A percentile compares a stretch with the other conserved stretches of the same genome.
Conservation (phyloP, 2,113 vertebrate genomes). For the Micronycteris hirsuta region DNA sequence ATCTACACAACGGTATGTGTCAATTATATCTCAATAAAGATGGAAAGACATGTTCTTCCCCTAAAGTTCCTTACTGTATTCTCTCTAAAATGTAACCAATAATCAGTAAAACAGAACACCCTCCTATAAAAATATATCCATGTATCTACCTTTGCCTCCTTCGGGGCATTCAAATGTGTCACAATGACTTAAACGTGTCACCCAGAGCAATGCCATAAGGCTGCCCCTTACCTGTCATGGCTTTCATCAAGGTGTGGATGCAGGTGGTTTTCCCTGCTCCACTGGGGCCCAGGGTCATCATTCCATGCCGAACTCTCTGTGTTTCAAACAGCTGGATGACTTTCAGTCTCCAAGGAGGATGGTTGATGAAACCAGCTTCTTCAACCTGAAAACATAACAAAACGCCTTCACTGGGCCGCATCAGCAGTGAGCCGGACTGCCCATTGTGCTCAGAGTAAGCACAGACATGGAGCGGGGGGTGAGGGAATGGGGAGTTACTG, state of each 20-base stretch:
- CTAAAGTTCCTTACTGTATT: not conserved
- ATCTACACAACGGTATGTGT: not conserved
- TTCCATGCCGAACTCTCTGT: slow-evolving; percentile 92
- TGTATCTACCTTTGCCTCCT: not conserved
- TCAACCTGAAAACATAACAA: slow-evolving; percentile 85
- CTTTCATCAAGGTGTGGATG: slow-evolving; percentile 93
- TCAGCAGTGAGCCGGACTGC: not conserved
- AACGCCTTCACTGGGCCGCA: not conserved
- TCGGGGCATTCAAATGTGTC: not conserved
- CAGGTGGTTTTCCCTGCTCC: slow-evolving; percentile 95
- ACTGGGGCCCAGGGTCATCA: slow-evolving; percentile 97
- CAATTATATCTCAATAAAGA: not conserved
- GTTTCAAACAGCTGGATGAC: slow-evolving; percentile 96
- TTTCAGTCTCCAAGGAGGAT: slow-evolving; percentile 96
- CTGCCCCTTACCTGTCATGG: slow-evolving; percentile 88
- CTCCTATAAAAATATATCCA: not conserved
- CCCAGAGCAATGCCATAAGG: not conserved
- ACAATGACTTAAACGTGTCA: not conserved
- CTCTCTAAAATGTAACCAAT: not conserved
- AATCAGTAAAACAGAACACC: not conserved
- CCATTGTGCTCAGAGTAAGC: not conserved
- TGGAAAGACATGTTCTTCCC: not conserved
- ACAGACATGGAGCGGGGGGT: accelerated
- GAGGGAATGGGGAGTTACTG: not conserved
- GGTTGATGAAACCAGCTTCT: slow-evolving; percentile 90